Evolutionary conservation across 2,888 invertebrate species (phyloP).

Genomic region (Aphrophora alni): DNA sequence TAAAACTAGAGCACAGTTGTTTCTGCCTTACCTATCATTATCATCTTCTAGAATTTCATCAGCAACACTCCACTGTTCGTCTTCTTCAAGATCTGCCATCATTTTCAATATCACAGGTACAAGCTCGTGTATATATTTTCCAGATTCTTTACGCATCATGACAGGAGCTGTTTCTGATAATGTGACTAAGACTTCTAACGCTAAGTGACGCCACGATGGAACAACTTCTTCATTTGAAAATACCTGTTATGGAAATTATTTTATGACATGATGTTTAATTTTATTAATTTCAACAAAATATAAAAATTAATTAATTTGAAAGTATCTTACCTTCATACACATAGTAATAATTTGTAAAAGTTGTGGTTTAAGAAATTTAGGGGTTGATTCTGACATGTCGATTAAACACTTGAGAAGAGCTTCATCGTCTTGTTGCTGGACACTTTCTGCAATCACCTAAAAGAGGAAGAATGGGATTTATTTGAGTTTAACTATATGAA

Average conservation of each 20-base stretch:
- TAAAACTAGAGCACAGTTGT: background rate
- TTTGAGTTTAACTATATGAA: too few species aligned
- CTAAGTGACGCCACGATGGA: constrained; percentile 87
- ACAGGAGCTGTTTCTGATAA: constrained; percentile 94
- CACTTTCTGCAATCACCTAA: constrained; percentile 78
- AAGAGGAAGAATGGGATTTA: constrained; percentile 46
- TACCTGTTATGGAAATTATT: constrained; percentile 58
- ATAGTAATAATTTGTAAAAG: constrained; percentile 85
- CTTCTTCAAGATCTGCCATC: constrained; percentile 95
- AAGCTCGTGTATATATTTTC: constrained; percentile 78
- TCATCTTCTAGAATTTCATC: constrained; percentile 93
- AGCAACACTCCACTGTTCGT: constrained; percentile 84
- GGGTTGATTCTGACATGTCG: constrained; percentile 91
- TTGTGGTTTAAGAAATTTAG: constrained; percentile 90
- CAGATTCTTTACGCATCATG: constrained; percentile 92
- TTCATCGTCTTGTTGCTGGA: constrained; percentile 87
- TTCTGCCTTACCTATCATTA: constrained; percentile 69
- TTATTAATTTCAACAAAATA: background rate
- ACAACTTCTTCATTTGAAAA: constrained; percentile 73
- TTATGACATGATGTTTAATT: background rate
- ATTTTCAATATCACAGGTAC: constrained; percentile 89
- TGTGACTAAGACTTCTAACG: constrained; percentile 85
- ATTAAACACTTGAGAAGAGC: constrained; percentile 91
- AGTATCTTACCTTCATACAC: constrained; percentile 73
- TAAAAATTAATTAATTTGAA: constrained; percentile 11